Evolutionary conservation across 2,113 vertebrate genomes (phyloP).

Genomic region (Podarcis raffonei): DNA sequence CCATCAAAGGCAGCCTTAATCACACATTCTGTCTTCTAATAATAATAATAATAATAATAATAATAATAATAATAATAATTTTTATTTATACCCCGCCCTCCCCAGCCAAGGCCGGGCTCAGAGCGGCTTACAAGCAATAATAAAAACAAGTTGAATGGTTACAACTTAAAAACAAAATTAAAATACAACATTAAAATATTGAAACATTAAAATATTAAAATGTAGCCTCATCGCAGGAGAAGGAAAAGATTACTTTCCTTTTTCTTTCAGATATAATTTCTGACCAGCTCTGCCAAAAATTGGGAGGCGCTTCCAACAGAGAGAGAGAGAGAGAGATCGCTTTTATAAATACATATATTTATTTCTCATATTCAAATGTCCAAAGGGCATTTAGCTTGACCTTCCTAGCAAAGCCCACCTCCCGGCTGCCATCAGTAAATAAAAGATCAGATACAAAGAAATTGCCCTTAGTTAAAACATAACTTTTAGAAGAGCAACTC

Average conservation of each 20-base stretch:
- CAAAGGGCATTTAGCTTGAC: background rate
- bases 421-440: background rate
- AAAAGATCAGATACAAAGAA: background rate
- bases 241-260: too few species aligned
- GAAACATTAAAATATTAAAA: too few species aligned
- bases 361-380: background rate
- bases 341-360: background rate
- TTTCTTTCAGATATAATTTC: background rate
- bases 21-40: fast-evolving
- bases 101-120: too few species aligned
- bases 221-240: too few species aligned
- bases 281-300: fast-evolving
- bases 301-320: too few species aligned
- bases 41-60: too few species aligned
- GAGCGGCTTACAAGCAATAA: too few species aligned
- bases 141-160: too few species aligned
- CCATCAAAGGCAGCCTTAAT: fast-evolving
- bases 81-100: too few species aligned
- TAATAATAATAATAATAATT: too few species aligned
- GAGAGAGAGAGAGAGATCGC: fast-evolving
- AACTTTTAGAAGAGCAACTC: background rate
- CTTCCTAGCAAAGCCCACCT: background rate
- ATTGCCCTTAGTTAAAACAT: background rate
- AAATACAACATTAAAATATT: too few species aligned
- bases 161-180: too few species aligned